Base-by-base conservation (phyloP, 2,888 invertebrate genomes). In the Drosophila anceps region DNA sequence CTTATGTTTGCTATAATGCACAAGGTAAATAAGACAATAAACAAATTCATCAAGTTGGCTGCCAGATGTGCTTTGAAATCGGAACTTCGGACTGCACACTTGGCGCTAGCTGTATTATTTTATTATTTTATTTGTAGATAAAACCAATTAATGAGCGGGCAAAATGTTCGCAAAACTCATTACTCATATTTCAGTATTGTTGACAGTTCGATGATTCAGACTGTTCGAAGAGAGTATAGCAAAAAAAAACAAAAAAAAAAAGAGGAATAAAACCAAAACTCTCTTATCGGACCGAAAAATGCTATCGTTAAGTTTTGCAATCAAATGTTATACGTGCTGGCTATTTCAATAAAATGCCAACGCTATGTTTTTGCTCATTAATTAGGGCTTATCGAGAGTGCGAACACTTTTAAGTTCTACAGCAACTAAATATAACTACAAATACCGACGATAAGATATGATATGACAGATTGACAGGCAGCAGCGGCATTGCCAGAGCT, bases 361-460 rank as follows among this genome's bases (percentile, higher is more conserved):
- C 9, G 27, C 2, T 39, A 29, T 59, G 51, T 58, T 64, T 44
- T 20, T 48, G 48, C 55, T 9, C 67, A 73, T 77, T 69, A 65
- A 69, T 68, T 77, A 59, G 10, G 9, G 31, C 79, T 80, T 85
- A 88, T 88, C 88, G 54, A 44, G 48, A 58, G 69, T 66, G 83
- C 65, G 66, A 69, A 68, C 62, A 63, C 59, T 69, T 68, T 68
- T 53, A 53, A 75, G 64, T 73, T 84, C 48, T 79, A 70, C 62
- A 66, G 62, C 59, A 68, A 76, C 66, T 55, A 69, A 64, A 80
- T 79, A 62, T 50, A 68, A 50, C 37, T 48, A 27, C 8, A 58
- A 35, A 55, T 5, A 15, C 13, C 10, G 10, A 29, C 27, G 86
- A 83, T 88, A 71, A 88, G 88, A 83, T 83, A 82, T 68, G 68